Evolutionary conservation across 2,797 vertebrate genomes (phyloP).

Genomic region (Manis pentadactyla): DNA sequence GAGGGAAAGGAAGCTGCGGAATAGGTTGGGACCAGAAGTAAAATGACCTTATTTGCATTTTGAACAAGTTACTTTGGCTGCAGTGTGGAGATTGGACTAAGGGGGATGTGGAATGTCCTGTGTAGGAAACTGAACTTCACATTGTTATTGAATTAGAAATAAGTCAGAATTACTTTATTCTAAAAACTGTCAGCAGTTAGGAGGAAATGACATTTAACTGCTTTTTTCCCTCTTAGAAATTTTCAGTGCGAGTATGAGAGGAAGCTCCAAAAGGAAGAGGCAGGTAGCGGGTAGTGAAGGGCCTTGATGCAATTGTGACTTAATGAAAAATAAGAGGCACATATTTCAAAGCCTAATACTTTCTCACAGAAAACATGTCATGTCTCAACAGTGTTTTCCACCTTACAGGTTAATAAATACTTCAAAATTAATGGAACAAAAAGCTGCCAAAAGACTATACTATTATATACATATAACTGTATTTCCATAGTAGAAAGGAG

Average conservation of each 20-base stretch:
- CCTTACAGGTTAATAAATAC: not conserved
- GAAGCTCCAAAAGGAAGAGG: not conserved
- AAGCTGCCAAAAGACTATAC: too few relatives aligned
- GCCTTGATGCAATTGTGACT: not conserved
- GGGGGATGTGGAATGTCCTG: not conserved
- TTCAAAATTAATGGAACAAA: too few relatives aligned
- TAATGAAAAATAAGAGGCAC: not conserved
- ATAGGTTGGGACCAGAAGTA: not conserved
- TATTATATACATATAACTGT: too few relatives aligned
- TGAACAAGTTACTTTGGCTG: not conserved
- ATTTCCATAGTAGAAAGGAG: not conserved
- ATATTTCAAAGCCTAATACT: constrained; percentile 17
- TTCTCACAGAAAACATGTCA: not conserved
- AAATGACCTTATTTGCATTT: not conserved
- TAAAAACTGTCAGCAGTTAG: not conserved
- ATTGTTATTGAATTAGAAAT: not conserved
- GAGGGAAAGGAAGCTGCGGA: not conserved
- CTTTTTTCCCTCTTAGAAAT: not conserved
- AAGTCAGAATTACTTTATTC: not conserved
- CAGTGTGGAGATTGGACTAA: not conserved
- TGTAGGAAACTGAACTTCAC: not conserved
- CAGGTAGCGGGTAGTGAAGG: too few relatives aligned
- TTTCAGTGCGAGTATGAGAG: not conserved
- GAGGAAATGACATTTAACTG: not conserved
- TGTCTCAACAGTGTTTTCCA: not conserved